A percentile compares a stretch with the other conserved stretches of the same genome.
These are phyloP conservation scores for Eudyptes chrysolophus DNA, from an alignment of 2,113 vertebrate genomes.

Conservation along the genomic window DNA sequence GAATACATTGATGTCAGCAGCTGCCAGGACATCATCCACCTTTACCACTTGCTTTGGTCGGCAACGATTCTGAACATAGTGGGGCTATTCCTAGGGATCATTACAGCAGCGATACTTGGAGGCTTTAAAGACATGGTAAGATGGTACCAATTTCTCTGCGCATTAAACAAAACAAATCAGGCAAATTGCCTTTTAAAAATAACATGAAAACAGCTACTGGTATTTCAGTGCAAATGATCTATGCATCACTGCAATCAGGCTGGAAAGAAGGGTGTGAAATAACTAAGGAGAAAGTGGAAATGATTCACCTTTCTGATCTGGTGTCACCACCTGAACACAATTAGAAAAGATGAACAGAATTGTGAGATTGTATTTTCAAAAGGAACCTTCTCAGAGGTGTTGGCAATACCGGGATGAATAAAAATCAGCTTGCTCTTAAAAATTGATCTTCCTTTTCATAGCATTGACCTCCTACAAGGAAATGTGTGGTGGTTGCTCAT, in stretches of 20 bases:
- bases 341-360: not conserved
- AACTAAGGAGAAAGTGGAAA: not conserved
- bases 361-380: not conserved
- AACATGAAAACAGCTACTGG: not conserved
- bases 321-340: not conserved
- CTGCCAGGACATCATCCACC: constrained; percentile 96
- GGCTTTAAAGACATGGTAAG: constrained; percentile 98
- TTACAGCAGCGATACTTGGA: constrained; percentile 94
- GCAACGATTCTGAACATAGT: constrained; percentile 96
- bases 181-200: not conserved
- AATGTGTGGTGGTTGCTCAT: not conserved
- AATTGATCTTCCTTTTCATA: not conserved
- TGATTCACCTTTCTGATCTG: not conserved
- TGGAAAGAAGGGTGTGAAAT: not conserved
- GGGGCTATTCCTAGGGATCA: constrained; percentile 94
- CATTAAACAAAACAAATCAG: not conserved
- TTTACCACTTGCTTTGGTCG: constrained; percentile 95
- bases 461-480: not conserved
- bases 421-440: not conserved
- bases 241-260: not conserved
- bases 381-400: not conserved
- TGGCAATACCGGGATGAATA: not conserved
- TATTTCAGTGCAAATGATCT: not conserved
- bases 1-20: constrained; percentile 96
- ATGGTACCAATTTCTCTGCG: not conserved